These are phyloP conservation scores for Pipra filicauda DNA, from an alignment of 2,113 vertebrate genomes.

Conservation along the genomic window DNA sequence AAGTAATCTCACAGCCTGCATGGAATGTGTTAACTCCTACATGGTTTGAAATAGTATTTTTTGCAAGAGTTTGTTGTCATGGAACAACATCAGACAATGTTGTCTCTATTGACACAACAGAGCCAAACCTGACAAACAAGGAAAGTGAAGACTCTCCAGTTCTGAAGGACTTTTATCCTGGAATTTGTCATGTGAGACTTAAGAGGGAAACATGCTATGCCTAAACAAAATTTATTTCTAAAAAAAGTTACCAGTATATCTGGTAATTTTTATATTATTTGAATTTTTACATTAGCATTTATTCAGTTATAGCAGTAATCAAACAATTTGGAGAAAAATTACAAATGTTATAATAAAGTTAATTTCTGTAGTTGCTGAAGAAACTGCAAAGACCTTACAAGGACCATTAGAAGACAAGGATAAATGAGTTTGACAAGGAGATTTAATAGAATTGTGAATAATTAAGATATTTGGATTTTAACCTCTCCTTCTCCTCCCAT, in stretches of 20 bases:
- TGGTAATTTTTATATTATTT: not conserved
- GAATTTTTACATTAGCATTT: not conserved
- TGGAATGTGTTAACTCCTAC: not conserved
- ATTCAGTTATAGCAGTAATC: not conserved
- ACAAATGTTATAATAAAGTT: not conserved
- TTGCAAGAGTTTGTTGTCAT: not conserved
- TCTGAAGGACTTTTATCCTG: not conserved
- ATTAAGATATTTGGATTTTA: not conserved
- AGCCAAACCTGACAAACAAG: not conserved
- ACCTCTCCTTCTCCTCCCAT: not conserved
- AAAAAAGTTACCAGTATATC: not conserved
- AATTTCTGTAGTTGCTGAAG: not conserved
- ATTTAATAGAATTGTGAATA: not conserved
- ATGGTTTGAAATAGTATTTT: not conserved
- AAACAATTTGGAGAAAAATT: not conserved
- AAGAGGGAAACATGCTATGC: not conserved
- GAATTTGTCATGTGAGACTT: not conserved
- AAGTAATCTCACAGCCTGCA: not conserved
- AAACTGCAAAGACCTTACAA: not conserved
- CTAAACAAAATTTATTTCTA: not conserved
- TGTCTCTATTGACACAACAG: not conserved
- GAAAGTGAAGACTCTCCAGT: not conserved
- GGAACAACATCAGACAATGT: not conserved
- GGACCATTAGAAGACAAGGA: not conserved
- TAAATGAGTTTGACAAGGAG: not conserved